Percentiles rank a stretch among this genome's conserved stretches.
Evolutionary conservation across 2,797 vertebrate genomes (phyloP).

Genomic region (Acrocephalus scirpaceus): DNA sequence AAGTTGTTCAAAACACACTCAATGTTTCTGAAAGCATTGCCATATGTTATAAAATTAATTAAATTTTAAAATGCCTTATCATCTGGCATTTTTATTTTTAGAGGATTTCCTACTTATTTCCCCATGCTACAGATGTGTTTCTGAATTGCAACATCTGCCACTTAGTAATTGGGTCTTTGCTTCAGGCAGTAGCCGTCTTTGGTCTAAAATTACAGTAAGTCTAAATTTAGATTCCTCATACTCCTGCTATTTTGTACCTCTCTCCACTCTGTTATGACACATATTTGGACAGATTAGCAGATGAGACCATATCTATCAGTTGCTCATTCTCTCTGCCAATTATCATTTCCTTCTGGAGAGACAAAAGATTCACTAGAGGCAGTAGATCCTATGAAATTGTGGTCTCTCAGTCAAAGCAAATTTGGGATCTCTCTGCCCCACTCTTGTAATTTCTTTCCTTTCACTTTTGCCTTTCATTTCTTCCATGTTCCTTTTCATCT

Average conservation of each 20-base stretch:
- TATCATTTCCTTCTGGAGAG: neutral
- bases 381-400: neutral
- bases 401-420: neutral
- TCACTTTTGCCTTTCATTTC: neutral
- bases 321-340: neutral
- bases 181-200: slow-evolving; percentile 5
- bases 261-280: neutral
- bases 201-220: neutral
- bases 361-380: neutral
- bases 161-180: slow-evolving; percentile 21
- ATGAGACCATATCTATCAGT: neutral
- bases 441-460: neutral
- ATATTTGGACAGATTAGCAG: neutral
- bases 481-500: too few species aligned
- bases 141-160: slow-evolving; percentile 41
- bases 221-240: neutral
- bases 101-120: slow-evolving; percentile 24
- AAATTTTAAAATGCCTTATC: slow-evolving; percentile 25
- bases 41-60: slow-evolving; percentile 22
- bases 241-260: neutral
- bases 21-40: neutral
- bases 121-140: slow-evolving; percentile 13
- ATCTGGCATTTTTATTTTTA: slow-evolving; percentile 30
- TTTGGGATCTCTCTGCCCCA: neutral
- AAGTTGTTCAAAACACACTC: neutral